Percentiles rank a stretch among this genome's conserved stretches.
phyloP scores from a whole-genome alignment of 2,888 invertebrate species.

The Polietes domitor region DNA sequence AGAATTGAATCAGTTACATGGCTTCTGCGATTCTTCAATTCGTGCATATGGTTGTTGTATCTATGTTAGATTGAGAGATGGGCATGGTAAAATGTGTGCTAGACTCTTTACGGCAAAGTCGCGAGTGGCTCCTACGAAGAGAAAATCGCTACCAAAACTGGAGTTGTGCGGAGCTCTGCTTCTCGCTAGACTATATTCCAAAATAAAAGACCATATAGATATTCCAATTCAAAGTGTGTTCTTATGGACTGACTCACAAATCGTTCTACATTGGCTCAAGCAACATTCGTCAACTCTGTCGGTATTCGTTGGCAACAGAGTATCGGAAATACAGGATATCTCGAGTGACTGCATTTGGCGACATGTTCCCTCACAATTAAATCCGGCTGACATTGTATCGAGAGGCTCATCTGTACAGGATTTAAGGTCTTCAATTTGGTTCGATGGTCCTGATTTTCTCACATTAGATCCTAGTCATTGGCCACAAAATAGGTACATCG shows the following conservation, averaged over 20 bases:
- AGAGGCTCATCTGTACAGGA: slow-evolving; percentile 51
- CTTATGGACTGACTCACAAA: slow-evolving; percentile 12
- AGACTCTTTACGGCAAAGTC: slow-evolving; percentile 37
- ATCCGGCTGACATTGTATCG: slow-evolving; percentile 60
- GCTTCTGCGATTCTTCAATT: slow-evolving; percentile 52
- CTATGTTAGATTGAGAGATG: slow-evolving; percentile 25
- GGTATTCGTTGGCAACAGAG: slow-evolving; percentile 50
- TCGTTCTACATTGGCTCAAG: slow-evolving; percentile 12
- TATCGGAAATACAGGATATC: slow-evolving; percentile 53
- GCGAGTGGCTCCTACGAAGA: slow-evolving; percentile 27
- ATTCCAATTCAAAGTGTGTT: not conserved
- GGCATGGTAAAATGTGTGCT: not conserved
- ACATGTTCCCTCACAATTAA: slow-evolving; percentile 55
- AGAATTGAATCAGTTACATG: slow-evolving; percentile 44
- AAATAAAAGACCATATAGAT: slow-evolving; percentile 4
- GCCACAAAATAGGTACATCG: not conserved
- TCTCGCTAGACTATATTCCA: slow-evolving; percentile 9
- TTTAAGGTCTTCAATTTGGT: slow-evolving; percentile 53
- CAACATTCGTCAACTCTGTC: slow-evolving; percentile 38
- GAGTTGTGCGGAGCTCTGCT: slow-evolving; percentile 51
- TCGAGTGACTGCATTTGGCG: slow-evolving; percentile 47
- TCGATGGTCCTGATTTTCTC: slow-evolving; percentile 50
- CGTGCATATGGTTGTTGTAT: slow-evolving; percentile 53
- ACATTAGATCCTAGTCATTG: slow-evolving; percentile 9
- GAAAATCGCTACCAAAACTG: not conserved